A percentile compares a stretch with the other conserved stretches of the same genome.
These are phyloP conservation scores for Caenorhabditis sp. DNA, from an alignment of 2,888 invertebrate genomes.

Conservation along the genomic window DNA sequence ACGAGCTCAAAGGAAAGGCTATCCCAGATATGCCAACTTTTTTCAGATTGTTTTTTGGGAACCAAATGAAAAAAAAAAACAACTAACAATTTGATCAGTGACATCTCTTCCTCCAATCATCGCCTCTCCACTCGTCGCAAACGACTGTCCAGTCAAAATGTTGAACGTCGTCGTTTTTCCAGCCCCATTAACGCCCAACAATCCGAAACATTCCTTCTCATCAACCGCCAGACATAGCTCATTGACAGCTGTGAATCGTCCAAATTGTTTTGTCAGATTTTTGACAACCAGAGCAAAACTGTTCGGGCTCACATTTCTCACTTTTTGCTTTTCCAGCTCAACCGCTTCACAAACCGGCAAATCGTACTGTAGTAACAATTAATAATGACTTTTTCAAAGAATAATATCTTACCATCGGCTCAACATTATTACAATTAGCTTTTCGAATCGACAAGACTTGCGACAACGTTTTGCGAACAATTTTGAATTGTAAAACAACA, in stretches of 20 bases:
- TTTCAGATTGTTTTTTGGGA: neutral
- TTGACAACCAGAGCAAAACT: conserved; percentile 21
- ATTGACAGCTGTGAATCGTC: conserved; percentile 39
- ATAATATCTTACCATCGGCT: conserved; percentile 25
- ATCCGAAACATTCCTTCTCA: conserved; percentile 65
- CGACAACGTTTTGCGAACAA: conserved; percentile 25
- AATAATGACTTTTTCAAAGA: neutral
- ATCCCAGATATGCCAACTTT: neutral
- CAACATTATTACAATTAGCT: conserved; percentile 20
- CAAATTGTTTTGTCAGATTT: conserved; percentile 39
- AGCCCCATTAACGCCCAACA: conserved; percentile 65
- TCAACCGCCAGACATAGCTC: conserved; percentile 60
- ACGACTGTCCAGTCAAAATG: conserved; percentile 62
- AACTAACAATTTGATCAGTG: conserved; percentile 32
- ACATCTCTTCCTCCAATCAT: conserved; percentile 39
- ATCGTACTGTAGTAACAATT: conserved; percentile 12
- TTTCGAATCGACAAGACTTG: conserved; percentile 27
- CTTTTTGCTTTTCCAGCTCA: conserved; percentile 17
- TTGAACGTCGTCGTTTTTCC: conserved; percentile 69
- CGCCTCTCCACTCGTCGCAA: conserved; percentile 41
- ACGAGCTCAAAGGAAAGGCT: too few species aligned
- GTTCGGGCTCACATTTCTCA: conserved; percentile 4
- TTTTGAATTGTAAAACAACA: conserved; percentile 48
- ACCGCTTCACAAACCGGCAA: conserved; percentile 21
- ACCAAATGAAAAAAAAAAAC: neutral